Base-by-base conservation (phyloP, 2,113 vertebrate genomes). In the Neotragus pygmaeus region DNA sequence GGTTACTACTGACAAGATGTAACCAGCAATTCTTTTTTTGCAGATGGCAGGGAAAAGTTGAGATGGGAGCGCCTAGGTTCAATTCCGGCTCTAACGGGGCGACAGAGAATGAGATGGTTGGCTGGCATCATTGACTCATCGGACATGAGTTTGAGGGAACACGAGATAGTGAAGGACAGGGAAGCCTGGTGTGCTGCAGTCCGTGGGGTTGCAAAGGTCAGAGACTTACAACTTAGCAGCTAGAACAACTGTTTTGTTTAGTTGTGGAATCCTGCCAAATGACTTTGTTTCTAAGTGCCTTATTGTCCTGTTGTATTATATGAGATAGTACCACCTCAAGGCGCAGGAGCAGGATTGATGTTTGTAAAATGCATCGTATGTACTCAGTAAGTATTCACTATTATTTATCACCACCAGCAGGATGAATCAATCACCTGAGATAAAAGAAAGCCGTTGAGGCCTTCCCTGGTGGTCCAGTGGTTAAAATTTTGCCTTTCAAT, bases 61-160 rank as follows among this genome's bases (percentile, higher is more conserved):
- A 47, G 84, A 14, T 23, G 33, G 25, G 10, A 13, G 25, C 2
- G 6, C 57, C 57, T 1, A 28, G 51, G 53, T 21, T 64, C 23
- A 2, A 0, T 25, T 17, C 81, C 2, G 11, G 9, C 45, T 3
- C 28, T 6, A 12, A 75, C 0, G 1, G 70, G 23, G 12, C 0
- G 1, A 75, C 70, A 43, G 39, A 27, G 70, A 14, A 75, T 75
- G 70, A 75, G 6, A 43, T 75, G 12, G 21, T 75, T 75, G 14
- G 70, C 27, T 43, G 39, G 6, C 70, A 75, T 75, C 70, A 75
- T 23, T 43, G 70, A 75, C 70, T 75, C 39, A 75, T 7, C 3
- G 39, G 39, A 43, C 70, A 43, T 43, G 39, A 27, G 12, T 43
- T 43, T 75, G 39, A 43, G 23, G 3, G 39, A 75, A 43, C 6